phyloP scores from a whole-genome alignment of 2,797 vertebrate species.

The Eulemur coronatus region DNA sequence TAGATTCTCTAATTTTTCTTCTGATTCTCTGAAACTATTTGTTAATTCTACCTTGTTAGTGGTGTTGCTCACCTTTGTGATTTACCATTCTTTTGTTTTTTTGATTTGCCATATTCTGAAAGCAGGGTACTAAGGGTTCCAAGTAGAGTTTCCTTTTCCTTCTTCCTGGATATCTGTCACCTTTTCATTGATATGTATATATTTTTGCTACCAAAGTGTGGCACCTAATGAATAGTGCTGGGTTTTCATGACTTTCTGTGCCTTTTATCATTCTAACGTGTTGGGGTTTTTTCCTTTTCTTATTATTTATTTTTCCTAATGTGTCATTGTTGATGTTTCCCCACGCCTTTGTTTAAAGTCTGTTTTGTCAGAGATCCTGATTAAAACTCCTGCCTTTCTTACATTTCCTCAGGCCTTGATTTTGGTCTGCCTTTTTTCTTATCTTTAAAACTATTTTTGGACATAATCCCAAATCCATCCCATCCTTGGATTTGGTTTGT shows the following conservation, averaged over 20 bases:
- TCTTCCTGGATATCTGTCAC: not conserved
- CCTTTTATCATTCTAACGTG: not conserved
- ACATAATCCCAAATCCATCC: not conserved
- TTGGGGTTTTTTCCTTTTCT: not conserved
- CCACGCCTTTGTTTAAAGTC: not conserved
- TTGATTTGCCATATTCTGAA: not conserved
- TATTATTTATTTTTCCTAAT: too few species aligned
- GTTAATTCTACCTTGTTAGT: not conserved
- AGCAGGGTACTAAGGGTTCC: not conserved
- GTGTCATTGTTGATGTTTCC: not conserved
- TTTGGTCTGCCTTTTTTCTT: not conserved
- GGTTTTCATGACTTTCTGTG: not conserved
- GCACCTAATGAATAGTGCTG: too few species aligned
- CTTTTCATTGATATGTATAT: not conserved
- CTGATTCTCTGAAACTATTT: not conserved
- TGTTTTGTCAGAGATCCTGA: not conserved
- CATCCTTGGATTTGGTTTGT: not conserved
- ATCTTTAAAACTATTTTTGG: not conserved
- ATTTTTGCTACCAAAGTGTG: not conserved
- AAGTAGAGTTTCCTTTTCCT: not conserved
- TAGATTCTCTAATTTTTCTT: not conserved
- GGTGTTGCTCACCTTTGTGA: too few species aligned
- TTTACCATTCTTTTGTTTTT: not conserved
- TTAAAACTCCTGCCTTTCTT: not conserved
- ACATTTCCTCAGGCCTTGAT: not conserved